Base-by-base conservation (phyloP, 2,888 invertebrate species). In the Halictus quadricinctus region DNA sequence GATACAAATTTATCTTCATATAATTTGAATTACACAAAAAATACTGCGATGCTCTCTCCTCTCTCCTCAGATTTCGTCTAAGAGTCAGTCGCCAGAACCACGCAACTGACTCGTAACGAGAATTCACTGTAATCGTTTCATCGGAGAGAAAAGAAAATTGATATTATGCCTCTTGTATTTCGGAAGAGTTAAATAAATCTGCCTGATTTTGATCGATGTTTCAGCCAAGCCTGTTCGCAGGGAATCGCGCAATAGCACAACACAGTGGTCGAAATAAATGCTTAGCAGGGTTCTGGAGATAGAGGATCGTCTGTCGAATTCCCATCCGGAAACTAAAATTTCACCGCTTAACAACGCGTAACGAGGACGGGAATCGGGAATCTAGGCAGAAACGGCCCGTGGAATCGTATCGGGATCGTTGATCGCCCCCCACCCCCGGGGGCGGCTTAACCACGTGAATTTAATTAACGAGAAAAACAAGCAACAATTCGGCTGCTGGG, bases 391-490 rank as follows among this genome's bases (percentile, higher is more conserved):
- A 48, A 72, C 46, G 72, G n/a, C 0, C 43, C 25, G 8, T 25
- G 64, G 64, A 29, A 64, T 21, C 36, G 54, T 36, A 36, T 13
- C 41, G 13, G 13, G 58, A 54, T 58, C n/a, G 36, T 41, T 66
- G 48, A 48, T 48, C 46, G 15, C n/a, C 10, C 25, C n/a, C 43
- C n/a, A 15, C 13, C 25, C 36, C 36, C 36, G 4, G 36, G 36
- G 36, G 36, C 36, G 64, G n/a, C n/a, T 36, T 36, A 41, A 15
- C 36, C 36, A 15, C 58, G 64, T 3, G 46, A 58, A 77, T 77
- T 77, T 29, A 48, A 78, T 77, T 77, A 48, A 54, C 43, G 75
- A 54, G 75, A 64, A 72, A 72, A 83, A 81, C 81, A 79, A 73
- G 69, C 73, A 83, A 78, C 78, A 74, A 83, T 83, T 50, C 36